Evolutionary conservation across 2,113 vertebrate species (phyloP), one percentile per base, ranked within the genome.

Genomic region (Scytalopus superciliaris): DNA sequence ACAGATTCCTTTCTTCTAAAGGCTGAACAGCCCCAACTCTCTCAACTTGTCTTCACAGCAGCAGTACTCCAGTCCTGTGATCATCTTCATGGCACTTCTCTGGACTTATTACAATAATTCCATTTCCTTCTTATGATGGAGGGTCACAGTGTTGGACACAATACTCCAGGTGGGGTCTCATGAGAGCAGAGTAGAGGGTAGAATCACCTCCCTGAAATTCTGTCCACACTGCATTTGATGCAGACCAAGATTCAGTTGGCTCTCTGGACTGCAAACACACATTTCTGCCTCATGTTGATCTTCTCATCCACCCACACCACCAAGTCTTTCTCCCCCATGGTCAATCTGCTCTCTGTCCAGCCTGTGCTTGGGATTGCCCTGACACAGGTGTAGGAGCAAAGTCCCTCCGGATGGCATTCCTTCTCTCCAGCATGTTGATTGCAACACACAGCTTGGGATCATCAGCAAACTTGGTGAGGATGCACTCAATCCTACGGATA

Each of bases 91-190:
- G 28, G 21, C 6, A 13, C 6, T 75, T 28, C 9, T 60, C n/a
- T 25, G n/a, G 8, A 24, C 6, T 39, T 1, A 0, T 45, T 67
- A 8, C 16, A n/a, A 2, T 12, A 18, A n/a, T 7, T 53, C 39
- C 19, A 21, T 30, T 33, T 44, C 12, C 31, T 50, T 56, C 17
- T 49, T 57, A 5, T 23, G 18, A 50, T 66, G 25, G 8, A 6
- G 28, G 28, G 18, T 3, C 19, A n/a, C 19, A 60, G 28, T 59
- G 23, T 22, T 74, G 27, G 27, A 19, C 33, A 44, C 8, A 52
- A 19, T 4, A 28, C 31, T 28, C 37, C 14, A 59, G 14, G 12
- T 19, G 37, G 28, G 23, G 19, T 45, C 52, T 59, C 15, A 33
- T 11, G 4, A 52, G 7, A 64, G 10, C 8, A 28, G 28, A 45